Base-by-base conservation (phyloP, 1,140 invertebrate genomes). In the Drosophila tropicalis region DNA sequence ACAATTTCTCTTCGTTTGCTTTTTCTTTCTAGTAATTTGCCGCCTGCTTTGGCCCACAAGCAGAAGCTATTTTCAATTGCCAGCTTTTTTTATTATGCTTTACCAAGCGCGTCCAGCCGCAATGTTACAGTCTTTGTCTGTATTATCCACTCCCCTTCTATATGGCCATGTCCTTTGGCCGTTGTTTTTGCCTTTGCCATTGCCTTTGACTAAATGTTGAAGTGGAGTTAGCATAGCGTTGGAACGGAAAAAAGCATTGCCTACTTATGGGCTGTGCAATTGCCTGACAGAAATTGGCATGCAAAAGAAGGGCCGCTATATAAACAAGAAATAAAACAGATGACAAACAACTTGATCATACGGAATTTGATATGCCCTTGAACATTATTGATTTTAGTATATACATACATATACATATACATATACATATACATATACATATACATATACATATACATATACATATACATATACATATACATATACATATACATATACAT, bases 201-300 rank as follows among this genome's bases (percentile, higher is more conserved):
- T 29, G 29, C 29, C 29, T 29, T 6, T 29, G 29, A 29, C 29
- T 29, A 29, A 29, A 36, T 17, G 15, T 39, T 44, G n/a, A 63
- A 56, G 56, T 40, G 9, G 60, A 41, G 78, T 67, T 72, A 68
- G 62, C 65, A 36, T 63, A 68, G 64, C 66, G 63, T 44, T 64
- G 60, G 41, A 58, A 54, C 32, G 22, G 17, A 73, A 65, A 80
- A 70, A 44, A 79, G 39, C 66, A 39, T 76, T 70, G 76, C 72
- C 81, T 83, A 70, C 73, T 87, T 87, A 64, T 34, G 29, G 55
- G 64, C 79, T 76, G 67, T 67, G 66, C 78, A 65, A 76, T 84
- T 74, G 81, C 60, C 57, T 69, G 41, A 56, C 76, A 71, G 69
- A 78, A 79, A 83, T 72, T 79, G 79, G 66, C 58, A 55, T 55